These are phyloP conservation scores for Florisuga fusca DNA, from an alignment of 2,797 vertebrate species.

Conservation along the genomic window DNA sequence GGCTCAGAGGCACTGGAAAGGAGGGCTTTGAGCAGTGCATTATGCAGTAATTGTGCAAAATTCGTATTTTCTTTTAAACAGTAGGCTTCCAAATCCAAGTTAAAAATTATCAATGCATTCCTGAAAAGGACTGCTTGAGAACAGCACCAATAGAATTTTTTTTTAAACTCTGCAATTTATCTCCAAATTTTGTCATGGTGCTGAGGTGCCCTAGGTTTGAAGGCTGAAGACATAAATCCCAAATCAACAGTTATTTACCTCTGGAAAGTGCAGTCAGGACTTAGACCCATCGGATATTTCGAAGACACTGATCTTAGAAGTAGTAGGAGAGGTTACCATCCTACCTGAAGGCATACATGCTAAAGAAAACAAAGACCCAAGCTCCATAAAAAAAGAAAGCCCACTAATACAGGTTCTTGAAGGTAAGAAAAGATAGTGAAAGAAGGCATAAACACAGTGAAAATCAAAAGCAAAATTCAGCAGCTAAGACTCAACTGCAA, in stretches of 20 bases:
- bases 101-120: not conserved
- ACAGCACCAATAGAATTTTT: not conserved
- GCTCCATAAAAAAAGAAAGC: not conserved
- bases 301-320: not conserved
- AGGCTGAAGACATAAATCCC: not conserved
- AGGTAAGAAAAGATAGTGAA: not conserved
- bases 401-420: not conserved
- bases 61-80: not conserved
- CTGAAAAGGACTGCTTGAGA: not conserved
- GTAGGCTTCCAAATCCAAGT: not conserved
- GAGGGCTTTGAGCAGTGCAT: not conserved
- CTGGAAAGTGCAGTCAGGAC: not conserved
- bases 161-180: not conserved
- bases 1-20: not conserved
- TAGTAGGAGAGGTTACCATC: not conserved
- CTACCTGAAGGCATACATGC: rapidly evolving
- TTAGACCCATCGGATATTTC: rapidly evolving
- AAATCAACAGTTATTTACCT: not conserved
- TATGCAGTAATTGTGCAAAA: not conserved
- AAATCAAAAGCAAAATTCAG: not conserved
- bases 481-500: not conserved
- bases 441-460: not conserved
- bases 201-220: not conserved
- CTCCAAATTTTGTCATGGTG: rapidly evolving
- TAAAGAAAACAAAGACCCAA: not conserved